Evolutionary conservation across 2,797 vertebrate genomes (phyloP), one percentile per base, ranked within the genome.

Genomic region (Acanthis flammea): DNA sequence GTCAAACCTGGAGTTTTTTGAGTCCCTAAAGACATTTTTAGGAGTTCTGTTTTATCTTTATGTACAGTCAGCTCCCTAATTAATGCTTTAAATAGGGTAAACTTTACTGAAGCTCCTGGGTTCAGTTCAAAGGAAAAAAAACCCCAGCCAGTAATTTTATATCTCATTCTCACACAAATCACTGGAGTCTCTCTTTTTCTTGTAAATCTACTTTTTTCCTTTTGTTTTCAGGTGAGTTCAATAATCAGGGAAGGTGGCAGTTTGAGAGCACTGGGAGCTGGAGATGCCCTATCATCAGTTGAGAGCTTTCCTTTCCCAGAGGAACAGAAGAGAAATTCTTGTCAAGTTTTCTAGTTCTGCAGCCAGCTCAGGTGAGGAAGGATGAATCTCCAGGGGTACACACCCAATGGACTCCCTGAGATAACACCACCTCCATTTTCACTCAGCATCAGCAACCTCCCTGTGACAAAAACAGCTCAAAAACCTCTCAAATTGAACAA

Each of bases 11-110:
- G 62, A 7, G 4, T 94, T 96, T 97, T 86, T 92, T 1, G 75
- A 92, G 47, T 91, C 95, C 66, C 87, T 63, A 33, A 76, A 95
- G 95, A 94, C n/a, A 91, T 94, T 89, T 86, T 76, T 92, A 95
- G 91, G 82, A 95, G 91, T 94, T 91, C 94, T 96, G 92, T 97
- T 97, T 97, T 97, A 97, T 97, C 96, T 97, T 96, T 97, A 96
- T 86, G 94, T 97, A 91, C 89, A 88, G 92, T 95, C 96, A 97
- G 96, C 95, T 97, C 55, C 47, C 79, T 96, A 96, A 97, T 96
- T 96, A 96, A 95, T 94, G 87, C 79, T 91, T 96, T 94, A 96
- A 97, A 97, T 94, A 94, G 66, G 79, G 92, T 96, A 97, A 96
- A 97, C 96, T 97, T 96, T 84, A 94, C 87, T 60, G 76, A 92